Base-by-base conservation (phyloP, 2,888 invertebrate genomes). In the Tetragnatha montana region DNA sequence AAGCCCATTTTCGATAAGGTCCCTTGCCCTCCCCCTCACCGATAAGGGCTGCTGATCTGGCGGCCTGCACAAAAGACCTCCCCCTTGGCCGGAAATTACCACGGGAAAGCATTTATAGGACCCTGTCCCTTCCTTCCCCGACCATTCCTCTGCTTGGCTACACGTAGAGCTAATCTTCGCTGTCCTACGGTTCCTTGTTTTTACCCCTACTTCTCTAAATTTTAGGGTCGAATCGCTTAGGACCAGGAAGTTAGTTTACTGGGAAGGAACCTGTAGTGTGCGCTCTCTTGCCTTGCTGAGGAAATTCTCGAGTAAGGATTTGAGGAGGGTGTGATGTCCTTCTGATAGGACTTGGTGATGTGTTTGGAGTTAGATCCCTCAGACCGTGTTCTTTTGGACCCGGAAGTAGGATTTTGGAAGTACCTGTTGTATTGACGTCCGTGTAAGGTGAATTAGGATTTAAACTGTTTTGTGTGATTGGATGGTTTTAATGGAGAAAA, bases 81-180 rank as follows among this genome's bases (percentile, higher is more conserved):
- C 60, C 68, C 21, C 75, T 21, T 14, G 85, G 73, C 89, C 89
- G 89, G 89, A 89, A 89, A 89, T 89, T 89, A 89, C 85, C 71
- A 85, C 76, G 75, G 81, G 76, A 81, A 76, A 71, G 81, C 85
- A 89, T 85, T 89, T 89, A 89, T 81, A 81, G 89, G 81, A 81
- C 70, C 85, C 84, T 81, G 84, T 89, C 80, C 80, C 60, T 17
- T 60, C 60, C 60, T 60, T 51, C 51, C 78, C 60, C 21, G 19
- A 60, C 60, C 12, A 10, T 17, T 12, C 60, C 12, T 60, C 10
- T 12, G 60, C 10, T 60, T 60, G 6, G 60, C 60, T 17, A 10
- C 7, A 17, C 60, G 12, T 17, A 17, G 60, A 10, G 12, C 60
- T 17, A 17, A 17, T 60, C 17, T 60, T 17, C 12, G 60, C 60